phyloP scores from a whole-genome alignment of 2,113 vertebrate genomes.

The Camelus dromedarius region DNA sequence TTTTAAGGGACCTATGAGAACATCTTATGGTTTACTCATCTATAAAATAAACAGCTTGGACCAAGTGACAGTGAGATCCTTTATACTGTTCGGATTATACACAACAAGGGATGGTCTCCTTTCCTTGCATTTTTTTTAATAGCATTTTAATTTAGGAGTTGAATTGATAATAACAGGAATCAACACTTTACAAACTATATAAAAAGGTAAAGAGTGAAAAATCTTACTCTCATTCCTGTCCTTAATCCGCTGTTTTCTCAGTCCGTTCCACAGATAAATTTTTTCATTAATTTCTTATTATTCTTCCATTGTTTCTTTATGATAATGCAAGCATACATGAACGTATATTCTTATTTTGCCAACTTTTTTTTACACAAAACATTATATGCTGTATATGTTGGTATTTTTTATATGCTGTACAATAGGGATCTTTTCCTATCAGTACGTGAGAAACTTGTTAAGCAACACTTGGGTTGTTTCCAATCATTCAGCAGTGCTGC shows the following conservation, averaged over 20 bases:
- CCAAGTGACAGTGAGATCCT: not conserved
- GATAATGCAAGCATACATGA: not conserved
- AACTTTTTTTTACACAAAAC: not conserved
- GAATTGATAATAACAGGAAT: not conserved
- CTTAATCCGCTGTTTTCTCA: not conserved
- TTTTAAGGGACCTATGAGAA: not conserved
- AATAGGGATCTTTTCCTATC: not conserved
- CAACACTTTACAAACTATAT: not conserved
- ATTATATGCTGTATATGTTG: not conserved
- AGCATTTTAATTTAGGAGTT: not conserved
- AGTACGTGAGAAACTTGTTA: not conserved
- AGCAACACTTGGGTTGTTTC: not conserved
- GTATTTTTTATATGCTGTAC: not conserved
- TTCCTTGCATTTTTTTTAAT: not conserved
- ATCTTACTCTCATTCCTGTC: not conserved
- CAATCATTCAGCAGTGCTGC: not conserved
- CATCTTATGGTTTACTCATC: not conserved
- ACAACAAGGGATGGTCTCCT: not conserved
- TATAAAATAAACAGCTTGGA: not conserved
- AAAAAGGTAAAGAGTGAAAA: not conserved
- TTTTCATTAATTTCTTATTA: not conserved
- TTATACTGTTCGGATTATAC: not conserved
- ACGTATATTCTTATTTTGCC: not conserved
- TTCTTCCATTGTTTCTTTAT: not conserved
- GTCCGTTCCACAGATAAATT: not conserved